Conservation (phyloP, 2,888 invertebrate species). For the Temnothorax unifasciatus region DNA sequence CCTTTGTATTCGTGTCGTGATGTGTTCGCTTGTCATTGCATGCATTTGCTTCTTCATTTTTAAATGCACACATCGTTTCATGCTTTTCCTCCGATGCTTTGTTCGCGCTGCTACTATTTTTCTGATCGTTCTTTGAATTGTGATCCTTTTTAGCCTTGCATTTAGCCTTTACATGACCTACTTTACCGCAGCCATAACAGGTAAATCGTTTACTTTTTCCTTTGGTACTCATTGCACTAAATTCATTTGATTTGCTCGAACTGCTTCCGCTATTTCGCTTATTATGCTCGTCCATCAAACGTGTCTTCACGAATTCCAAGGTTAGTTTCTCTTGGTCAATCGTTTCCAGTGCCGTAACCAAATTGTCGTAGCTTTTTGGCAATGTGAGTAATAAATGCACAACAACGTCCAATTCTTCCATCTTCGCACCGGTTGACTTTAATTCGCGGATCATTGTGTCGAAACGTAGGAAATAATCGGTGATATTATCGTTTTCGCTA, state of each 20-base stretch:
- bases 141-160: not conserved
- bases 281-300: not conserved
- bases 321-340: not conserved
- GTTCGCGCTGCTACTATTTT: not conserved
- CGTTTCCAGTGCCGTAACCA: not conserved
- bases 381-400: not conserved
- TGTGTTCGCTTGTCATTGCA: not conserved
- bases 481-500: not conserved
- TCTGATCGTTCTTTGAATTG: not conserved
- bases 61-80: not conserved
- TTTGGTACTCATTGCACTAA: not conserved
- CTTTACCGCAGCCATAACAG: not conserved
- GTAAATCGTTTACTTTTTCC: not conserved
- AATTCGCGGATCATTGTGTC: not conserved
- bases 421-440: not conserved
- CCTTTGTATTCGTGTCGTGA: not conserved
- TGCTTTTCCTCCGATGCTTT: not conserved
- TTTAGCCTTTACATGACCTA: not conserved
- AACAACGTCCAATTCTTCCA: not conserved
- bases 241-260: not conserved
- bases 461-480: not conserved
- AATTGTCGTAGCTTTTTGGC: not conserved
- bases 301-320: not conserved
- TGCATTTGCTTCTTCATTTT: not conserved
- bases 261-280: not conserved